Percentiles rank a stretch among this genome's conserved stretches.
Conservation (phyloP, 2,797 vertebrate genomes). For the Amblyraja radiata region DNA sequence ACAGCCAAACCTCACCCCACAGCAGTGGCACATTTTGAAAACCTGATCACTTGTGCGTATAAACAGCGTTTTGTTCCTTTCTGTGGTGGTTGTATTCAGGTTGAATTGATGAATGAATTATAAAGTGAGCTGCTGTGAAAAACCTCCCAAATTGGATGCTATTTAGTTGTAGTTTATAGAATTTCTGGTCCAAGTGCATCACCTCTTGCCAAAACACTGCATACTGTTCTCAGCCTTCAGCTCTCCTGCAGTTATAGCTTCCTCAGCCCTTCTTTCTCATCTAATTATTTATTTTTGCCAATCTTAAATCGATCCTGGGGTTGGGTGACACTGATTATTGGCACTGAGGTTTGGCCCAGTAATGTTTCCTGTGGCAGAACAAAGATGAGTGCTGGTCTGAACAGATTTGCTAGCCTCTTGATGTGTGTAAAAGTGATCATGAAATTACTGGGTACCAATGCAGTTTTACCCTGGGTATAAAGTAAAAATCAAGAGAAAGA, state of each 20-base stretch:
- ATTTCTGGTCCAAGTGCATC: not conserved
- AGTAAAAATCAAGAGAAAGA: not conserved
- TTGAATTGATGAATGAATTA: conserved; percentile 31
- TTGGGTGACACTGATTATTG: not conserved
- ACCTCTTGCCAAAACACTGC: not conserved
- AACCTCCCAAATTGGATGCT: conserved; percentile 27
- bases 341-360: not conserved
- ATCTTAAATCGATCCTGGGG: not conserved
- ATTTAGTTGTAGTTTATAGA: conserved; percentile 10
- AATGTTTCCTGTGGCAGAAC: not conserved
- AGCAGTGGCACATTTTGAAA: conserved; percentile 18
- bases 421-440: not conserved
- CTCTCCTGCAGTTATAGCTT: not conserved
- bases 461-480: not conserved
- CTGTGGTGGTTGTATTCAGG: conserved; percentile 29
- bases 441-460: not conserved
- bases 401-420: not conserved
- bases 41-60: conserved; percentile 12
- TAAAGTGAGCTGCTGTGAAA: conserved; percentile 16
- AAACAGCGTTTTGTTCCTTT: conserved; percentile 34
- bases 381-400: not conserved
- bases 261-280: not conserved
- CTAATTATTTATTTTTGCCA: not conserved
- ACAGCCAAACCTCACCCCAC: conserved; percentile 14
- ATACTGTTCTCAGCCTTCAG: not conserved